phyloP scores from a whole-genome alignment of 2,888 invertebrate species.

The Meganola albula region DNA sequence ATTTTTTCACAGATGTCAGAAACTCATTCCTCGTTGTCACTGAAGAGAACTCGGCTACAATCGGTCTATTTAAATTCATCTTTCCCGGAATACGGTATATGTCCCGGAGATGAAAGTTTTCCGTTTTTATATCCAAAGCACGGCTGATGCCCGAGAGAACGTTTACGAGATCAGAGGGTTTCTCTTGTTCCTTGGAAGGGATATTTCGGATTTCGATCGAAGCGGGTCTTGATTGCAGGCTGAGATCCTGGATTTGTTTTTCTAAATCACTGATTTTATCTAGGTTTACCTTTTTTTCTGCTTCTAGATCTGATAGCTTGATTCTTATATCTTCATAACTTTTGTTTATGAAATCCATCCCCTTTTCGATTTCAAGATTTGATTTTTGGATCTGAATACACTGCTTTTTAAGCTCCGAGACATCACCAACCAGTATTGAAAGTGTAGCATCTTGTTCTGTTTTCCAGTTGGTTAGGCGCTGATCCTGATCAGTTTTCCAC shows the following conservation, averaged over 20 bases:
- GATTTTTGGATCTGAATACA: not conserved
- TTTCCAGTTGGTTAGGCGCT: slow-evolving; percentile 1
- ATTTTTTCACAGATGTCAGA: not conserved
- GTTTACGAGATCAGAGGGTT: not conserved
- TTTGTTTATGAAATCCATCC: not conserved
- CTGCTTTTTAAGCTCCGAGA: slow-evolving; percentile 1
- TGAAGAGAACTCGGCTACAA: slow-evolving; percentile 5
- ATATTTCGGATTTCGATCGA: not conserved
- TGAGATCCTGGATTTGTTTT: not conserved
- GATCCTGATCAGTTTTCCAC: slow-evolving; percentile 2
- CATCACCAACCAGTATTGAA: slow-evolving; percentile 2
- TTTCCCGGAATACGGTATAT: slow-evolving; percentile 2
- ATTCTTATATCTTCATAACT: not conserved
- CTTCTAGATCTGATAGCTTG: slow-evolving; percentile 1
- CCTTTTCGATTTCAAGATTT: slow-evolving; percentile 1
- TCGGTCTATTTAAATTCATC: not conserved
- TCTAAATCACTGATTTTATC: not conserved
- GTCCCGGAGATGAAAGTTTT: not conserved
- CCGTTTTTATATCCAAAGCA: not conserved
- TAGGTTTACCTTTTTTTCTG: not conserved
- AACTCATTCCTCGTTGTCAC: slow-evolving; percentile 2
- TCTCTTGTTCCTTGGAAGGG: slow-evolving; percentile 1
- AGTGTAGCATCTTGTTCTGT: slow-evolving; percentile 3
- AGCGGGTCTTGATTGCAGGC: not conserved
- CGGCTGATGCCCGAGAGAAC: slow-evolving; percentile 1